phyloP scores from a whole-genome alignment of 1,140 invertebrate species.

The Camponotus floridanus region DNA sequence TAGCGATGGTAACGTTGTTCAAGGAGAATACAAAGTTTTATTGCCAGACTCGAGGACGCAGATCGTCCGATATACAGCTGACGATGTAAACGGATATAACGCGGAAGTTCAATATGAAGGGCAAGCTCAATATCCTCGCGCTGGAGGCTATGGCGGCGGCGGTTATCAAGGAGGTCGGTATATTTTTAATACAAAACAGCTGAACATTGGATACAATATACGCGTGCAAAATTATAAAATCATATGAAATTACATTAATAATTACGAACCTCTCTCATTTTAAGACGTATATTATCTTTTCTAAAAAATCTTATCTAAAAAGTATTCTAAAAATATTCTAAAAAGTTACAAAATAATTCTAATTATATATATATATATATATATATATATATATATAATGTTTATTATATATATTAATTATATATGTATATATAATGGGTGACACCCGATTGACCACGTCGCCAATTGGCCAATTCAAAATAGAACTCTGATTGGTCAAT shows the following conservation, averaged over 20 bases:
- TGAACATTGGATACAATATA: not conserved
- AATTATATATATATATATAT: no score
- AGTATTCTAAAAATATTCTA: no score
- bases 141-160: slow-evolving; percentile 60
- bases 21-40: slow-evolving; percentile 91
- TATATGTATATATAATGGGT: no score
- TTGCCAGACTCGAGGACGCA: slow-evolving; percentile 91
- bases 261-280: not conserved
- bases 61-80: slow-evolving; percentile 92
- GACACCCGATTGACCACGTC: no score
- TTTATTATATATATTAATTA: no score
- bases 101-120: slow-evolving; percentile 93
- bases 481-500: no score
- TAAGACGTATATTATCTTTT: no score
- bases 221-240: not conserved
- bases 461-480: no score
- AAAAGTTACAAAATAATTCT: no score
- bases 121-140: slow-evolving; percentile 88
- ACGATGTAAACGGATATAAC: slow-evolving; percentile 92
- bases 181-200: not conserved
- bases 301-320: no score
- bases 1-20: slow-evolving; percentile 90
- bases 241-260: not conserved
- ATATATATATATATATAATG: no score
- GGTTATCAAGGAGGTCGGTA: slow-evolving; percentile 46